These are phyloP conservation scores for Trinectes maculatus DNA, from an alignment of 2,113 vertebrate genomes.

Conservation along the genomic window DNA sequence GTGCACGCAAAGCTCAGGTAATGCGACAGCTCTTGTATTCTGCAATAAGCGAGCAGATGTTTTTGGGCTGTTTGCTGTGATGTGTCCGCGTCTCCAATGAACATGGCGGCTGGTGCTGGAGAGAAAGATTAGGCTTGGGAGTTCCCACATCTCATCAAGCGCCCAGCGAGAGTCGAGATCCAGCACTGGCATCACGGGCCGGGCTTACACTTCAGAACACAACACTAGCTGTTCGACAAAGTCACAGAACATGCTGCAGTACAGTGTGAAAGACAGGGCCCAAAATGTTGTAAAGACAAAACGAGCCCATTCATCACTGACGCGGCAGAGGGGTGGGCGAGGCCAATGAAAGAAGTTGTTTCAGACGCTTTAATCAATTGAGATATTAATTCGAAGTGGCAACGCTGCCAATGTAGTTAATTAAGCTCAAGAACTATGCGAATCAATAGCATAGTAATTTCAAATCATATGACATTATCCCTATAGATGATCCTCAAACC, in stretches of 20 bases:
- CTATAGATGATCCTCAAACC: neutral
- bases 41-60: conserved; percentile 70
- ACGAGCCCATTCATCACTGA: conserved; percentile 13
- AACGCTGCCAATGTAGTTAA: conserved; percentile 21
- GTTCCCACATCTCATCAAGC: conserved; percentile 68
- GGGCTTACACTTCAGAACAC: conserved; percentile 13
- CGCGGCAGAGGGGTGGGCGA: conserved; percentile 5
- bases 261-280: neutral
- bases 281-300: neutral
- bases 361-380: conserved; percentile 26
- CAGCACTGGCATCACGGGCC: conserved; percentile 18
- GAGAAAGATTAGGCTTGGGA: conserved; percentile 67
- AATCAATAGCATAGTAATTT: conserved; percentile 21
- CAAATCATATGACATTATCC: conserved; percentile 10
- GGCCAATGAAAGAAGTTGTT: conserved; percentile 2
- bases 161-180: conserved; percentile 30
- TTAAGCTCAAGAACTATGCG: conserved; percentile 16
- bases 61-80: conserved; percentile 55
- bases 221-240: conserved; percentile 31
- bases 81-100: conserved; percentile 53
- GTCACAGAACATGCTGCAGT: conserved; percentile 26
- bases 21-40: conserved; percentile 44
- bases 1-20: conserved; percentile 13
- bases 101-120: conserved; percentile 56
- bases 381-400: conserved; percentile 38